Evolutionary conservation across 1,140 invertebrate species (phyloP).

Genomic region (Dufourea novaeangliae): DNA sequence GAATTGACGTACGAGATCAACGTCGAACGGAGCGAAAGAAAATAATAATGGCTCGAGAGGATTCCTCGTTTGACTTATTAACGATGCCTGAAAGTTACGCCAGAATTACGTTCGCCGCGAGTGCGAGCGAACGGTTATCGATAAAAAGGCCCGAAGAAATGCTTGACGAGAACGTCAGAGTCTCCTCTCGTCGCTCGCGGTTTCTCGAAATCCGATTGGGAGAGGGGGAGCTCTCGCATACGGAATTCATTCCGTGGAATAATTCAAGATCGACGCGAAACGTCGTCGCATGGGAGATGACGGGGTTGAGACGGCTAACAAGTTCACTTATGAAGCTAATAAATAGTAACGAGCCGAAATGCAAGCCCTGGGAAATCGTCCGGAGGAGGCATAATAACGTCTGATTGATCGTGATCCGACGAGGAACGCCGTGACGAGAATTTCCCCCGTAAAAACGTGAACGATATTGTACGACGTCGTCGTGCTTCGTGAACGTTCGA

Average conservation of each 20-base stretch:
- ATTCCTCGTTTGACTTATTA: neutral
- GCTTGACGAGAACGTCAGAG: no score
- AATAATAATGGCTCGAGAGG: neutral
- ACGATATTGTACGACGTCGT: no score
- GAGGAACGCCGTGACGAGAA: neutral
- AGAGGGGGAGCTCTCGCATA: neutral
- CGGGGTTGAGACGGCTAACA: neutral
- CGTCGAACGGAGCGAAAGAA: neutral
- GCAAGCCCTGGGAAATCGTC: neutral
- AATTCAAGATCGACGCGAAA: slow-evolving; percentile 1
- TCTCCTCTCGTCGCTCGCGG: no score
- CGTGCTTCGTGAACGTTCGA: no score
- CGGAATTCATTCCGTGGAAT: neutral
- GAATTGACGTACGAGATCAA: neutral
- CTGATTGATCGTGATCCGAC: neutral
- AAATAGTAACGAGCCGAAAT: slow-evolving; percentile 10
- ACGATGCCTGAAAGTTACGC: neutral
- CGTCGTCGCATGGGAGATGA: no score
- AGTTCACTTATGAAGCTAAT: slow-evolving; percentile 19
- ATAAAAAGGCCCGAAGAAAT: no score
- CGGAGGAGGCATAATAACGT: neutral
- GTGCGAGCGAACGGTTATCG: neutral
- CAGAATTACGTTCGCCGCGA: no score
- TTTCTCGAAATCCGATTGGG: neutral
- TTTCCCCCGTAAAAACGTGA: no score